phyloP scores from a whole-genome alignment of 2,888 invertebrate genomes.

The Thymelicus lineola region DNA sequence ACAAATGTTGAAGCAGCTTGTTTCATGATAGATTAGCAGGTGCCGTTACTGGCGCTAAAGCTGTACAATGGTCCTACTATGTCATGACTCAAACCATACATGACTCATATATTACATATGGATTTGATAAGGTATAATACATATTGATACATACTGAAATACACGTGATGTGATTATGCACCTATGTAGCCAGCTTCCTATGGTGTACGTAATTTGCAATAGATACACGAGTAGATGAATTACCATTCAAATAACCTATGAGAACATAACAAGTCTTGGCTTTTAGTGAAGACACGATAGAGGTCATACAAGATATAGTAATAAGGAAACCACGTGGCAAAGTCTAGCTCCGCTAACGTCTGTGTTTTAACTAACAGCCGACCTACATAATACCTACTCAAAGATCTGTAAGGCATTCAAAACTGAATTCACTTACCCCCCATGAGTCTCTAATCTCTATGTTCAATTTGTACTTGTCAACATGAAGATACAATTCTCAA shows the following conservation, averaged over 20 bases:
- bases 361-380: constrained; percentile 16
- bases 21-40: no score
- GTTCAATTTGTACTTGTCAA: background rate
- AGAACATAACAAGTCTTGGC: background rate
- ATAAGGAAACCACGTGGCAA: constrained; percentile 21
- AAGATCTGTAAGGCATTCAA: constrained; percentile 29
- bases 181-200: no score
- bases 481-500: background rate
- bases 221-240: background rate
- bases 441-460: background rate
- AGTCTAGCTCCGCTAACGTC: background rate
- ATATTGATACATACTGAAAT: no score
- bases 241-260: background rate
- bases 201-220: no score
- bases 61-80: no score
- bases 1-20: no score
- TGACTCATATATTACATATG: no score
- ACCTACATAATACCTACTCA: constrained; percentile 32
- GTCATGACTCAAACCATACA: no score
- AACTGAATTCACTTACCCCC: constrained; percentile 28
- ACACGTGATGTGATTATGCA: no score
- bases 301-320: background rate
- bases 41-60: no score
- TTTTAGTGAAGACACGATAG: background rate
- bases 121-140: no score